These are phyloP conservation scores for Saccostrea echinata DNA, from an alignment of 1,140 invertebrate species.

Conservation along the genomic window DNA sequence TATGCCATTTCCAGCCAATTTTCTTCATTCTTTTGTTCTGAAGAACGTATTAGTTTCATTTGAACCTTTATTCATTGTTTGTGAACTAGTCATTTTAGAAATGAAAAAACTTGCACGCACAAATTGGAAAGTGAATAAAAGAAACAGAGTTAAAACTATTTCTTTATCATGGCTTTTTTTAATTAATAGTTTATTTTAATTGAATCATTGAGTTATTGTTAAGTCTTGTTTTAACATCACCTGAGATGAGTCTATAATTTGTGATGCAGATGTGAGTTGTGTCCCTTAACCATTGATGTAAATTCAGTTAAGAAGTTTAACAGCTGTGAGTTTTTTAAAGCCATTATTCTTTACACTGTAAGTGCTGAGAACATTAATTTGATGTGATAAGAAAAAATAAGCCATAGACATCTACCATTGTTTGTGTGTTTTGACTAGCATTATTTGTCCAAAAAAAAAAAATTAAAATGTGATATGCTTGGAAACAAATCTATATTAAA, in stretches of 20 bases:
- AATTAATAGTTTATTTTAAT: background rate
- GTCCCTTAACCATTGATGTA: background rate
- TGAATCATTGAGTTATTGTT: constrained; percentile 2
- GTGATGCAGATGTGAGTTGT: background rate
- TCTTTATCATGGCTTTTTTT: constrained; percentile 11
- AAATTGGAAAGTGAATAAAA: background rate
- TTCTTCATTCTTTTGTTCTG: background rate
- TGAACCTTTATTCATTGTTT: background rate
- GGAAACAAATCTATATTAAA: constrained; percentile 38
- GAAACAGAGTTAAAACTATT: too few species aligned
- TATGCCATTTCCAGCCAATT: background rate
- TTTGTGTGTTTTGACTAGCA: constrained; percentile 11
- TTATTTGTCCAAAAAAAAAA: background rate
- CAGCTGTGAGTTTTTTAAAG: too few species aligned
- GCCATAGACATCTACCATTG: background rate
- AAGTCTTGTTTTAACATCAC: background rate
- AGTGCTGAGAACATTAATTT: too few species aligned
- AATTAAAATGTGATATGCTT: constrained; percentile 10
- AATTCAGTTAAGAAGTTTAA: background rate
- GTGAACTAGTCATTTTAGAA: background rate
- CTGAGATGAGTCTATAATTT: background rate
- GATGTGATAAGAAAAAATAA: background rate
- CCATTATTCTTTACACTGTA: too few species aligned
- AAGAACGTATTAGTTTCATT: background rate
- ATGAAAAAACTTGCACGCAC: background rate